Percentiles rank a stretch among this genome's conserved stretches.
Evolutionary conservation across 2,113 vertebrate genomes (phyloP).

Genomic region (Cottus gobio): DNA sequence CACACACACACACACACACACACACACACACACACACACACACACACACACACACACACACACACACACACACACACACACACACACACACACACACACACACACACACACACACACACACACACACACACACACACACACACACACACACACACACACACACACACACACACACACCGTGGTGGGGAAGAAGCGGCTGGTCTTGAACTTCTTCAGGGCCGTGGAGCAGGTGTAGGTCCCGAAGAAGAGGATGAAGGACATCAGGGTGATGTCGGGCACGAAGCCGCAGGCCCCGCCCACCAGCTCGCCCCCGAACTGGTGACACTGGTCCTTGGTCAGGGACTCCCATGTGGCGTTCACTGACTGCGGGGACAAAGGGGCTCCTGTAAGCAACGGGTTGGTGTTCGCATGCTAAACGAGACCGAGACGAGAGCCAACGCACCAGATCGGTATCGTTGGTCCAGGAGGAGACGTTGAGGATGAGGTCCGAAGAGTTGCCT

Average conservation of each 20-base stretch:
- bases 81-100: constrained; percentile 67
- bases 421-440: constrained; percentile 53
- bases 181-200: constrained; percentile 96
- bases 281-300: constrained; percentile 87
- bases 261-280: constrained; percentile 96
- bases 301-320: constrained; percentile 84
- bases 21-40: too few species aligned
- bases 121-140: constrained; percentile 65
- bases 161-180: constrained; percentile 74
- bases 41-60: constrained; percentile 67
- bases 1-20: constrained; percentile 67
- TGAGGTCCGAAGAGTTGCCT: constrained; percentile 85
- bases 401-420: not conserved
- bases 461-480: constrained; percentile 63
- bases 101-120: too few species aligned
- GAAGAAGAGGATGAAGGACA: constrained; percentile 97
- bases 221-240: constrained; percentile 97
- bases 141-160: too few species aligned
- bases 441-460: constrained; percentile 82
- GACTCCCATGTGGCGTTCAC: constrained; percentile 87
- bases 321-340: constrained; percentile 86
- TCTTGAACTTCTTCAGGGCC: constrained; percentile 98
- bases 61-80: too few species aligned
- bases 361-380: constrained; percentile 51
- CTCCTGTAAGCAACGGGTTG: not conserved